These are phyloP conservation scores for Hymenopus coronatus DNA, from an alignment of 2,888 invertebrate species.

Conservation along the genomic window DNA sequence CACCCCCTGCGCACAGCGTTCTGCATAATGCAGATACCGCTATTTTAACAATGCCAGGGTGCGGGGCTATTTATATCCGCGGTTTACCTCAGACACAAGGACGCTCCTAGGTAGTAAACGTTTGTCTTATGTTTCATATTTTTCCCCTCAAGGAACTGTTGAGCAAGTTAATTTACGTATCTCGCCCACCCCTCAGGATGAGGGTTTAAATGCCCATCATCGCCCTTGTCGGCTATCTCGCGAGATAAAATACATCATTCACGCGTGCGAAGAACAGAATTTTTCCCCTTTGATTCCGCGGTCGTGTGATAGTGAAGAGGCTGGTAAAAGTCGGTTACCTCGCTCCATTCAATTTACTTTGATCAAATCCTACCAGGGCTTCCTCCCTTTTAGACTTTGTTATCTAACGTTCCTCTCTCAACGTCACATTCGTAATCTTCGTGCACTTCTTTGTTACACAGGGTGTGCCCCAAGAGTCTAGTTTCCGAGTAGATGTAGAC, in stretches of 20 bases:
- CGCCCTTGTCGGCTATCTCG: neutral
- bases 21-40: too few species aligned
- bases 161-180: neutral
- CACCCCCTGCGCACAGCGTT: too few species aligned
- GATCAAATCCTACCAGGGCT: constrained; percentile 26
- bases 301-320: neutral
- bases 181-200: too few species aligned
- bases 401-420: neutral
- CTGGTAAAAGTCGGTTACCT: constrained; percentile 31
- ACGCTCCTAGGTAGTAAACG: too few species aligned
- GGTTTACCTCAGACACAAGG: too few species aligned
- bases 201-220: neutral
- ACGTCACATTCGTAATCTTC: neutral
- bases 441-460: neutral
- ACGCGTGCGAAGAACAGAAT: neutral
- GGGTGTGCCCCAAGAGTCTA: neutral
- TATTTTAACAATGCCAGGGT: too few species aligned
- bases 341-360: constrained; percentile 32
- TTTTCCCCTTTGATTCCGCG: constrained; percentile 20
- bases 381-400: neutral
- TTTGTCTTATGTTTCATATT: neutral
- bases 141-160: neutral
- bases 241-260: neutral
- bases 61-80: too few species aligned
- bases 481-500: too few species aligned